A percentile compares a stretch with the other conserved stretches of the same genome.
phyloP scores from a whole-genome alignment of 2,888 invertebrate genomes.

The Macrophya alboannulata region DNA sequence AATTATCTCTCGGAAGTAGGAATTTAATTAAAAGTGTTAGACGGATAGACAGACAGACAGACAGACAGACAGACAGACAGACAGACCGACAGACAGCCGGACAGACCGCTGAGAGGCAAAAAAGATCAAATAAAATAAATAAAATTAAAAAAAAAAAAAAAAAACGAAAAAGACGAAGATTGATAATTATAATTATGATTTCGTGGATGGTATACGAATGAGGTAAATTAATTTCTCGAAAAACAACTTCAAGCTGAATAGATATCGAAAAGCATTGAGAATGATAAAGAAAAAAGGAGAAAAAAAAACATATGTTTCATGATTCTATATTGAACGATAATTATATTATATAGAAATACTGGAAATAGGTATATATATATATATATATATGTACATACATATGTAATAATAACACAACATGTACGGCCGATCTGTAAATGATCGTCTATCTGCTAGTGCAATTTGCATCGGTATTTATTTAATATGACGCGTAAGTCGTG shows the following conservation, averaged over 20 bases:
- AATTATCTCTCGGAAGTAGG: not conserved
- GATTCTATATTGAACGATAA: not conserved
- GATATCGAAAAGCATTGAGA: too few relatives aligned
- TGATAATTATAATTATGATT: not conserved
- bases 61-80: too few relatives aligned
- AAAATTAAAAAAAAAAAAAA: too few relatives aligned
- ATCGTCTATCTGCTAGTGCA: not conserved
- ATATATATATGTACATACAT: not conserved
- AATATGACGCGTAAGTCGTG: slow-evolving; percentile 20
- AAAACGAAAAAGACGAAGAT: not conserved
- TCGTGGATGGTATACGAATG: slow-evolving; percentile 24
- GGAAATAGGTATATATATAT: too few relatives aligned
- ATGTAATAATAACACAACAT: not conserved
- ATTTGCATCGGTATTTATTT: slow-evolving; percentile 15
- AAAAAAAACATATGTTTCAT: not conserved
- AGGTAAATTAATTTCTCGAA: not conserved
- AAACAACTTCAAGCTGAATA: not conserved
- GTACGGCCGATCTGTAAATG: not conserved
- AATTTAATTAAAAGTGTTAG: not conserved
- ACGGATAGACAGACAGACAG: not conserved
- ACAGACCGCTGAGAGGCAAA: too few relatives aligned
- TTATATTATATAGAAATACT: not conserved
- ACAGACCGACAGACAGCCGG: too few relatives aligned
- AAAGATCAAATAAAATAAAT: too few relatives aligned
- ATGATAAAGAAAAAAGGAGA: not conserved